Percentiles rank a stretch among this genome's conserved stretches.
Evolutionary conservation across 2,888 invertebrate species (phyloP).

Genomic region (Erannis defoliaria): DNA sequence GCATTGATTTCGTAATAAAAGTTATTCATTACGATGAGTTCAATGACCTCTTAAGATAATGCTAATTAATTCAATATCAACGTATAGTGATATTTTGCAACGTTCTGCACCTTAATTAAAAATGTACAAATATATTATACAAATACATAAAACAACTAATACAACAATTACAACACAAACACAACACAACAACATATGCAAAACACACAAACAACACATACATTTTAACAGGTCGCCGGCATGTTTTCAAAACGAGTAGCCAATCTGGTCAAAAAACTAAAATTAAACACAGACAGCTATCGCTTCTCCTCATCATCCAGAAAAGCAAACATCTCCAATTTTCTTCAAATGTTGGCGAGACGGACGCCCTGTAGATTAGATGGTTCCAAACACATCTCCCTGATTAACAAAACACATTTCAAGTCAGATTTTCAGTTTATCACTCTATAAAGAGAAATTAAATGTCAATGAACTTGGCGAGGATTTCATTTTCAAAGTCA

Average conservation of each 20-base stretch:
- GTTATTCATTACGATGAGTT: too few species aligned
- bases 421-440: conserved; percentile 12
- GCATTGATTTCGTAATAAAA: too few species aligned
- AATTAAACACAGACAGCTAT: conserved; percentile 28
- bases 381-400: conserved; percentile 22
- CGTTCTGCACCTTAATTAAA: too few species aligned
- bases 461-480: conserved; percentile 9
- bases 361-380: conserved; percentile 28
- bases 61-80: too few species aligned
- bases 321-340: conserved; percentile 31
- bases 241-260: conserved; percentile 1
- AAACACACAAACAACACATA: too few species aligned
- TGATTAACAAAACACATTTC: conserved; percentile 27
- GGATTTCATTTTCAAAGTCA: conserved; percentile 1
- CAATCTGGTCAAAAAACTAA: conserved; percentile 18
- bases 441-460: conserved; percentile 14
- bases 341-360: conserved; percentile 27
- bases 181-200: too few species aligned
- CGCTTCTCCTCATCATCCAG: conserved; percentile 23
- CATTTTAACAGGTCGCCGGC: background rate
- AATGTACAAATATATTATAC: too few species aligned
- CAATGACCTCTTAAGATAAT: too few species aligned
- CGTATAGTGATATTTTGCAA: too few species aligned
- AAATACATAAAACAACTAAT: too few species aligned
- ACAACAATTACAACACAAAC: too few species aligned